A percentile compares a stretch with the other conserved stretches of the same genome.
Evolutionary conservation across 2,113 vertebrate species (phyloP).

Genomic region (Tachycineta bicolor): DNA sequence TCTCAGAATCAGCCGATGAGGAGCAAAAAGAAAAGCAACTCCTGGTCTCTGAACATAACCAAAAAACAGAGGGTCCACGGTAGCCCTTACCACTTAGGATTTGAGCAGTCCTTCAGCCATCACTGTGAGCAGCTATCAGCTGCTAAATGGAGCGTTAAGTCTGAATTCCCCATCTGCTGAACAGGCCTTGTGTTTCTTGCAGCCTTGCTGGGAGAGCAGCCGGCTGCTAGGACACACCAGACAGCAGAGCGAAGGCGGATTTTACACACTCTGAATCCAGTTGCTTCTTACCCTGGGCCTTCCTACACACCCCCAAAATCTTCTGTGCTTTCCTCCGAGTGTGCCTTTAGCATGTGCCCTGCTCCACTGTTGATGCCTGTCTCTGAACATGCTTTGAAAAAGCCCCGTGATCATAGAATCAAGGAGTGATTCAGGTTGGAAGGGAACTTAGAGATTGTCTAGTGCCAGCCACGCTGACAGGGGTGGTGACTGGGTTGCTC

Average conservation of each 20-base stretch:
- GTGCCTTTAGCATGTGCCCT: background rate
- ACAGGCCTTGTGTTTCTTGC: background rate
- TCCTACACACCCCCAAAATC: background rate
- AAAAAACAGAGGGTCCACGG: fast-evolving
- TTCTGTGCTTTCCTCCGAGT: background rate
- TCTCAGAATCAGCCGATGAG: background rate
- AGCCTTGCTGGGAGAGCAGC: background rate
- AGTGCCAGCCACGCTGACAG: fast-evolving
- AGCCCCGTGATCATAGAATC: fast-evolving
- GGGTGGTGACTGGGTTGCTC: background rate
- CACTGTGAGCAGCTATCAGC: background rate
- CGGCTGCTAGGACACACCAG: constrained; percentile 4
- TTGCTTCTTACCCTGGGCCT: background rate
- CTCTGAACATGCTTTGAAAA: background rate
- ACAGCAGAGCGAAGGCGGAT: background rate
- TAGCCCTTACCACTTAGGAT: background rate
- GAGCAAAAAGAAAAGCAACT: background rate
- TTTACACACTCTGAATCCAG: constrained; percentile 1
- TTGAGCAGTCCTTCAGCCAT: background rate
- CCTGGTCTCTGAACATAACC: background rate
- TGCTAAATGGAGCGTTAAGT: background rate
- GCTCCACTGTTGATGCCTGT: background rate
- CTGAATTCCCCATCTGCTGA: background rate
- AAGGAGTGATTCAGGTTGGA: background rate
- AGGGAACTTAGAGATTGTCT: background rate